Base-by-base conservation (phyloP, 2,888 invertebrate genomes). In the Drosophila fulvimacula region DNA sequence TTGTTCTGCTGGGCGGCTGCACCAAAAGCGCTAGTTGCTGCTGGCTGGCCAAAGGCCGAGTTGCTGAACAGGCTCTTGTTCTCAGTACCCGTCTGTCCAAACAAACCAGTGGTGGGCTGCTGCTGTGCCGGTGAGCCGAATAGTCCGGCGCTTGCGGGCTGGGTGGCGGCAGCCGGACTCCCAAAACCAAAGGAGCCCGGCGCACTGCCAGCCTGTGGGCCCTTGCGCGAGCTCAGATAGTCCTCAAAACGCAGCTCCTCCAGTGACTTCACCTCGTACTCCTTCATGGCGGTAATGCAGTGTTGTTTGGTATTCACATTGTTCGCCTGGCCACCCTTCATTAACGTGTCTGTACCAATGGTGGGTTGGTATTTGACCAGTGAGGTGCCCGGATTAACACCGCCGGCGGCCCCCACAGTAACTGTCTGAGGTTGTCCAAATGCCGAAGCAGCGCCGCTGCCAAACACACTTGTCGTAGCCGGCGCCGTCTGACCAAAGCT, bases 231-330 rank as follows among this genome's bases (percentile, higher is more conserved):
- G 0, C 97, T 97, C 27, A 94, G 93, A 92, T 99, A 99, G 93
- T 99, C 99, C 90, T 99, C 99, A 61, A 96, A 93, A 11, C 99
- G 95, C 5, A 99, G 93, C 92, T 99, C 99, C 93, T 99, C 99
- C 27, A 99, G 93, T 0, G 98, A 98, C 92, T 99, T 99, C 53
- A 92, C 93, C 90, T 99, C 99, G 91, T 99, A 99, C 91, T 99
- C 98, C 93, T 98, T 98, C 99, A 99, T 99, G 66, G 98, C 98
- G 0, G 98, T 98, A 69, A 99, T 99, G 92, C 99, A 99, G 91
- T 98, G 97, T 91, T 98, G 98, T 83, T 97, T 96, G 0, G 98
- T 99, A 84, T 95, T 97, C 76, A 99, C 98, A 75, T 94, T 97
- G 90, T 95, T 96, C 3, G 96, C 95, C 3, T 95, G 94, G 0